Conservation (phyloP, 2,797 vertebrate species). For the Furcifer pardalis region DNA sequence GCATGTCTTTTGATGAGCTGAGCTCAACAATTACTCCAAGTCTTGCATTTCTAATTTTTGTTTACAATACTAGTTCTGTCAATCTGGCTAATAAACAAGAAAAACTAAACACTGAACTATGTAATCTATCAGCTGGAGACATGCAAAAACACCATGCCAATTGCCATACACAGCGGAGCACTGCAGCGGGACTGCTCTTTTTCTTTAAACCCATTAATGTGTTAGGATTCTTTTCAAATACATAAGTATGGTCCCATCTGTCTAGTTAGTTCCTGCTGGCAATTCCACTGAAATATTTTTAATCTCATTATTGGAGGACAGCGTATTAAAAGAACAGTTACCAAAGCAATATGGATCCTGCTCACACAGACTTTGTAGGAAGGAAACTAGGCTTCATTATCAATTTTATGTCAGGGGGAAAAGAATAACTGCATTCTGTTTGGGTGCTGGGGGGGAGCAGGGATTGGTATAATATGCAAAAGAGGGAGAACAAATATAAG, state of each 20-base stretch:
- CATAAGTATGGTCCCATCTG: constrained; percentile 47
- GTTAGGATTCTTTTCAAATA: constrained; percentile 55
- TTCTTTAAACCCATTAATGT: constrained; percentile 62
- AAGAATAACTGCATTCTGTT: neutral
- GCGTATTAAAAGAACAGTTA: constrained; percentile 36
- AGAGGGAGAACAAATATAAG: neutral
- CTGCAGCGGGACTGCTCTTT: constrained; percentile 13
- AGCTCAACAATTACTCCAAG: constrained; percentile 64
- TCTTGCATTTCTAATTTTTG: constrained; percentile 58
- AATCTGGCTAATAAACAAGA: constrained; percentile 43
- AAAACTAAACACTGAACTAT: constrained; percentile 42
- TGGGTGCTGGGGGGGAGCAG: neutral
- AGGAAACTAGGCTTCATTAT: constrained; percentile 7
- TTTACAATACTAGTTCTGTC: constrained; percentile 41
- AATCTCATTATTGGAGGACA: constrained; percentile 28
- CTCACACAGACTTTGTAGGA: neutral
- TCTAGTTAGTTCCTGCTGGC: constrained; percentile 43
- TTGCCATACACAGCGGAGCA: constrained; percentile 22
- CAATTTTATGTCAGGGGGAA: constrained; percentile 16
- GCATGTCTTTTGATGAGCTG: constrained; percentile 68
- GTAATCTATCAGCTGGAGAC: constrained; percentile 21
- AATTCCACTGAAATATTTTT: constrained; percentile 46
- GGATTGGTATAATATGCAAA: neutral
- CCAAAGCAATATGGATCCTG: constrained; percentile 19
- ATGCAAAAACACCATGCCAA: constrained; percentile 46